A percentile compares a stretch with the other conserved stretches of the same genome.
Conservation (phyloP, 2,888 invertebrate species). For the Trichopria drosophilae region DNA sequence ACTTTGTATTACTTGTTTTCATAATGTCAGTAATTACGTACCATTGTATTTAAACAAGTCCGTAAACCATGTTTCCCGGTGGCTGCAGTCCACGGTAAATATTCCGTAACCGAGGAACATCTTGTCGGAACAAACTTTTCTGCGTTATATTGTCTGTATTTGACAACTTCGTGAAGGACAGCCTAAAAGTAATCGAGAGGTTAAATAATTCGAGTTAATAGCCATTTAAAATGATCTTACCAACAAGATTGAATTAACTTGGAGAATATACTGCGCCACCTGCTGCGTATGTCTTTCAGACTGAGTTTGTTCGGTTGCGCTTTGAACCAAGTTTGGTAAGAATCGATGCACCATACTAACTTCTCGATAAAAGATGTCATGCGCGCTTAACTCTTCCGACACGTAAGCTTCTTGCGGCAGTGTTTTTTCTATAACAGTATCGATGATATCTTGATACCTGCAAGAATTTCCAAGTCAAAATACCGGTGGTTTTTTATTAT, state of each 20-base stretch:
- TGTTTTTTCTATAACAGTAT: constrained; percentile 46
- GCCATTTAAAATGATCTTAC: constrained; percentile 37
- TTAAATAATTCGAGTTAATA: background rate
- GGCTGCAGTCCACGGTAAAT: constrained; percentile 76
- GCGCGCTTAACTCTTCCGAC: constrained; percentile 63
- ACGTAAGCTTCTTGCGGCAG: constrained; percentile 45
- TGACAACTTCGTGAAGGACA: constrained; percentile 69
- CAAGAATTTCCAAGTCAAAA: constrained; percentile 14
- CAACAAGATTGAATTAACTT: constrained; percentile 52
- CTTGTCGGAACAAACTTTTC: constrained; percentile 60
- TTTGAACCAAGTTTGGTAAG: constrained; percentile 66
- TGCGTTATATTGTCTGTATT: constrained; percentile 65
- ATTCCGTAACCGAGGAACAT: constrained; percentile 60
- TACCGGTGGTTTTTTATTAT: too few species aligned
- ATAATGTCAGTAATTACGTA: constrained; percentile 23
- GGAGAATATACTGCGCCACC: constrained; percentile 59
- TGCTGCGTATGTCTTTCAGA: constrained; percentile 64
- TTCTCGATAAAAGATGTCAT: constrained; percentile 77
- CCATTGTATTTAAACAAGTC: constrained; percentile 52
- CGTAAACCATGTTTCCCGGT: constrained; percentile 61
- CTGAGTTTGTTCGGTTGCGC: constrained; percentile 65
- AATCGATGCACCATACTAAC: constrained; percentile 69
- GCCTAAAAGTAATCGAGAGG: constrained; percentile 52
- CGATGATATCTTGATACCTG: constrained; percentile 49
- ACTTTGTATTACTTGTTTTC: constrained; percentile 1